Base-by-base conservation (phyloP, 2,888 invertebrate species). In the Xestobium rufovillosum region DNA sequence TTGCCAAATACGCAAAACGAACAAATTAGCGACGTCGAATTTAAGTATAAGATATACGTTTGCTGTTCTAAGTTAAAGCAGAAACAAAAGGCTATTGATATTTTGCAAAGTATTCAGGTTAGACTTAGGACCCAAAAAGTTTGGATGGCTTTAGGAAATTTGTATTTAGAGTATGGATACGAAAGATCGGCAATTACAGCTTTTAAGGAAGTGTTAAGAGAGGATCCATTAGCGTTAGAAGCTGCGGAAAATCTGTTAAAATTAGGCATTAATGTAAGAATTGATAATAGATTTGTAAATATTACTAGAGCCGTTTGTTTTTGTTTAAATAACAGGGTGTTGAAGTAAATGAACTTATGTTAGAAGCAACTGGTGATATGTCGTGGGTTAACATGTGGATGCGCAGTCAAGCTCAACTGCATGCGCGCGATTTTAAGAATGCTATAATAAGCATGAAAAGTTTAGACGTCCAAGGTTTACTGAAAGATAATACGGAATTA, bases 161-260 rank as follows among this genome's bases (percentile, higher is more conserved):
- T 87, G 47, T 81, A 81, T 49, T 75, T 77, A 49, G 74, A 78
- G 43, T 71, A 72, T 37, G 81, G 81, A 8, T 76, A 77, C 67
- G 81, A 82, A 49, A 63, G 80, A 33, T 78, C 80, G 10, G 85
- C 85, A 0, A 76, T 81, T 32, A 72, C 78, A 2, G 78, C 80
- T 16, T 88, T 80, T 57, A 86, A 83, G 59, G 87, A 87, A 66
- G 84, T 87, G 6, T 57, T 89, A 31, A 72, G 78, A 45, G 78
- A 78, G 55, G 57, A 61, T 51, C 86, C 87, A 1, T 65, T 85
- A 57, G 81, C 86, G 0, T 52, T 88, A 38, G 83, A 83, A 51
- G 83, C 85, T 3, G 79, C 82, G 2, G 78, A 80, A 57, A 78
- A 79, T 38, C 66, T 88, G 13, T 62, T 88, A 32, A 73, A 76